These are phyloP conservation scores for Drosophila saltans DNA, from an alignment of 1,140 invertebrate species.

Conservation along the genomic window DNA sequence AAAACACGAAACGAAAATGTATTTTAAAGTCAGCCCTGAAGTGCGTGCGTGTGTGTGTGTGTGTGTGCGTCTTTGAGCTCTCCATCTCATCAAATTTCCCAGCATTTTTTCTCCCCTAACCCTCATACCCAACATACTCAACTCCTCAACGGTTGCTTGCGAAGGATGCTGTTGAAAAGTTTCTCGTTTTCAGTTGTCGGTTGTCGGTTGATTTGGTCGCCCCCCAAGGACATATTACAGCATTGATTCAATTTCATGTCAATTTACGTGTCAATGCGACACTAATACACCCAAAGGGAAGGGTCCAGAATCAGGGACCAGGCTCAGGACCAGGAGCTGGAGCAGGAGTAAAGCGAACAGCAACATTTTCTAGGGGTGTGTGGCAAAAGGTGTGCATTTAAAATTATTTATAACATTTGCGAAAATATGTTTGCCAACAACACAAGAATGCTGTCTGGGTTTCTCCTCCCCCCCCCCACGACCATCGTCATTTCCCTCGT, in stretches of 20 bases:
- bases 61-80: background rate
- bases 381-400: slow-evolving; percentile 65
- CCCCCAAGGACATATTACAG: slow-evolving; percentile 83
- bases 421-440: slow-evolving; percentile 76
- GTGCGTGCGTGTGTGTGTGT: slow-evolving; percentile 24
- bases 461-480: background rate
- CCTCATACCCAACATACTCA: background rate
- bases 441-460: slow-evolving; percentile 30
- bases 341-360: background rate
- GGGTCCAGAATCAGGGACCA: slow-evolving; percentile 37
- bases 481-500: background rate
- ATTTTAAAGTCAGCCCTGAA: slow-evolving; percentile 76
- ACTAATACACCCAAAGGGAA: slow-evolving; percentile 80
- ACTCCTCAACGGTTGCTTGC: background rate
- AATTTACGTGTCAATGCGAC: slow-evolving; percentile 83
- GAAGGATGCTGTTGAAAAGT: slow-evolving; percentile 18
- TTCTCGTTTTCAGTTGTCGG: slow-evolving; percentile 24
- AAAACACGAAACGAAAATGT: slow-evolving; percentile 42
- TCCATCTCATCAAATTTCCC: background rate
- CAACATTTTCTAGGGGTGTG: slow-evolving; percentile 12
- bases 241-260: slow-evolving; percentile 84
- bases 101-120: background rate
- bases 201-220: slow-evolving; percentile 25
- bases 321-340: slow-evolving; percentile 7
- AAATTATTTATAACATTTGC: slow-evolving; percentile 82